Evolutionary conservation across 53 echinoderm and acorn worm species (phyloP), one percentile per base, ranked within the genome.

Genomic region (Zoroaster sp.): DNA sequence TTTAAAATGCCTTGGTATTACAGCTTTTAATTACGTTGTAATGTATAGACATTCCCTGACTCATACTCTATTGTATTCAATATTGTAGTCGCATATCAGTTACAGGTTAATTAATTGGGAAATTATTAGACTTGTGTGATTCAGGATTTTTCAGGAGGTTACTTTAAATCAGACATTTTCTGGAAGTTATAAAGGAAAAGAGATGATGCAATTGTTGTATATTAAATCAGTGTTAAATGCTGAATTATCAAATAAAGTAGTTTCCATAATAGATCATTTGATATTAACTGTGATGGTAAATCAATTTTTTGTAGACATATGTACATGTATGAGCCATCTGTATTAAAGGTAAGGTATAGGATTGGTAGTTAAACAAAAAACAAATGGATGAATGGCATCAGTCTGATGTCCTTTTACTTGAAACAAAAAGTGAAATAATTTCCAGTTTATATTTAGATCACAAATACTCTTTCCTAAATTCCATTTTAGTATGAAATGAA

Each of bases 181-280:
- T 76, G 76, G 34, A 41, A 43, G 74, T 28, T 41, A 4, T 45
- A 41, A 32, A 3, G 17, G 4, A 69, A 10, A 69, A 33, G 76
- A 76, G 76, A 76, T 76, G 76, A 76, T 76, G 76, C 76, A 76
- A 76, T 76, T 76, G 47, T 76, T 35, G 34, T 76, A 76, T 46
- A 31, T 34, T 47, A 17, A 51, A 32, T 17, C 76, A 15, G 30
- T 76, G 76, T 76, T 76, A 46, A 46, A 49, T 76, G 76, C 42
- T 34, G 76, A 31, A 51, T 47, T 76, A 76, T 1, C 11, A 34
- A 11, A 18, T 52, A 76, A 32, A 46, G 47, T 51, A 76, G 33
- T 44, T 47, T 46, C 12, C 12, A 34, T 43, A 11, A 35, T 40
- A 76, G 51, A 28, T 40, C 21, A 43, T 21, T 42, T 30, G 18